A percentile compares a stretch with the other conserved stretches of the same genome.
phyloP scores from a whole-genome alignment of 1,140 invertebrate species.

The Samia ricini region DNA sequence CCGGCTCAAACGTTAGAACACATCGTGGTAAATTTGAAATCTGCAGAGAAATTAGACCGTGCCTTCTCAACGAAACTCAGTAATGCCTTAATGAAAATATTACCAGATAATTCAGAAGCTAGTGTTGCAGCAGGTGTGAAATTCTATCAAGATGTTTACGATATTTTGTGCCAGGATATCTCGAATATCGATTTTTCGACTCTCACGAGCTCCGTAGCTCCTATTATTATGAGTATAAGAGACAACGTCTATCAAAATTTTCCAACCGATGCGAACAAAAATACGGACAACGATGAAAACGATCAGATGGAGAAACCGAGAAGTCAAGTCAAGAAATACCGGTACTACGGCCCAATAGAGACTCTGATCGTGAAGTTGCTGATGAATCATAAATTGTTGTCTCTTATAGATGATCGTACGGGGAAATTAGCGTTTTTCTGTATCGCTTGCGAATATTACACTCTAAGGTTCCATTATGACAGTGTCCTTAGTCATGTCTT shows the following conservation, averaged over 20 bases:
- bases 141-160: conserved; percentile 50
- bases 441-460: conserved; percentile 68
- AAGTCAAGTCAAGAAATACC: conserved; percentile 61
- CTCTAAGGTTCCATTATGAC: conserved; percentile 64
- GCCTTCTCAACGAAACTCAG: conserved; percentile 49
- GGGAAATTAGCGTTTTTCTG: conserved; percentile 70
- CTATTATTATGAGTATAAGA: conserved; percentile 70
- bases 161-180: conserved; percentile 53
- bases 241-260: conserved; percentile 72
- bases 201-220: conserved; percentile 62
- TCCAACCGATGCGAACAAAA: conserved; percentile 56
- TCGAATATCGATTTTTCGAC: conserved; percentile 50
- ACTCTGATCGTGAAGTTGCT: conserved; percentile 54
- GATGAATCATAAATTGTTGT: conserved; percentile 58
- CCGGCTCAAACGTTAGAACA: conserved; percentile 46
- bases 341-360: conserved; percentile 68
- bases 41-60: conserved; percentile 52
- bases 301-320: conserved; percentile 62
- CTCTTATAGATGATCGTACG: conserved; percentile 63
- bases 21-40: conserved; percentile 40
- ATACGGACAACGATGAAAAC: conserved; percentile 62
- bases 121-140: conserved; percentile 55
- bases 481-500: conserved; percentile 68
- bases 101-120: conserved; percentile 63
- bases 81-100: conserved; percentile 39